Evolutionary conservation across 1,140 invertebrate genomes (phyloP).

Genomic region (Euwallacea similis): DNA sequence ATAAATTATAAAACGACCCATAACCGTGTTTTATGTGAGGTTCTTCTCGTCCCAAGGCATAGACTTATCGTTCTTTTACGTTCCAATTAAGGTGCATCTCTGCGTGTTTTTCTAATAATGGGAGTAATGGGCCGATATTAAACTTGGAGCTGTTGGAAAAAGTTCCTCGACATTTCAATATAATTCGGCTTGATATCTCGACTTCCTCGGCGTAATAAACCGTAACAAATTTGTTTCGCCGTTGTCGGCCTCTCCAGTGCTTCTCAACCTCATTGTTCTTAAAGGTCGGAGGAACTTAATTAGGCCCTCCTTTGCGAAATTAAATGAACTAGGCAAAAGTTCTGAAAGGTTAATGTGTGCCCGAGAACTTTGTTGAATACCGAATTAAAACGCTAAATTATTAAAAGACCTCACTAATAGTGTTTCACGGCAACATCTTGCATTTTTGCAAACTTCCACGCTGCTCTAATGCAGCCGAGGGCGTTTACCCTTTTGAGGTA

Average conservation of each 20-base stretch:
- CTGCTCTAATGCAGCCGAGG: too few relatives aligned
- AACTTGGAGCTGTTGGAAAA: too few relatives aligned
- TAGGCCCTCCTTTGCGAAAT: constrained; percentile 7
- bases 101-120: constrained; percentile 4
- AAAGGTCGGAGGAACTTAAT: constrained; percentile 15
- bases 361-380: constrained; percentile 2
- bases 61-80: constrained; percentile 15
- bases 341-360: constrained; percentile 15
- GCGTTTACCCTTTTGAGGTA: too few relatives aligned
- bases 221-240: not conserved
- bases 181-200: constrained; percentile 1
- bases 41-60: constrained; percentile 8
- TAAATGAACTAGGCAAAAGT: constrained; percentile 14
- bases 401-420: not conserved
- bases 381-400: constrained; percentile 4
- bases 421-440: not conserved
- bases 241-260: constrained; percentile 1
- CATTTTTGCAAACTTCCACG: too few relatives aligned
- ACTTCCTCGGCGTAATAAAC: not conserved
- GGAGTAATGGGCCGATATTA: too few relatives aligned
- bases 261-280: constrained; percentile 7
- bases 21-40: constrained; percentile 11
- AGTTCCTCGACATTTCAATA: not conserved
- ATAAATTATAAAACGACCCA: constrained; percentile 20
- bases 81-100: constrained; percentile 16